Conservation (phyloP, 2,797 vertebrate genomes). For the Todus mexicanus region DNA sequence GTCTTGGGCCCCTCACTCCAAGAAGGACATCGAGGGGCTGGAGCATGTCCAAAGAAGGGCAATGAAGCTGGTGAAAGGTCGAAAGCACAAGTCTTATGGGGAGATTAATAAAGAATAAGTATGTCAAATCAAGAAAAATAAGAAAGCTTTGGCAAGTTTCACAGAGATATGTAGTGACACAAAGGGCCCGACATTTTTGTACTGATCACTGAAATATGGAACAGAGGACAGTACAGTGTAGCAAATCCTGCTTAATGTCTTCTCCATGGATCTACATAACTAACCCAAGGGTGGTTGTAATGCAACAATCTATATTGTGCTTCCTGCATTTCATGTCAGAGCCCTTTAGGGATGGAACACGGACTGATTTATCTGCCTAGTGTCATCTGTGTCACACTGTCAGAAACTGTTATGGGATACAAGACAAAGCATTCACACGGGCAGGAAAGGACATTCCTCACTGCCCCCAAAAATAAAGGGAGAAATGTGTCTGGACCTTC, state of each 20-base stretch:
- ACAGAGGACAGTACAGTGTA: not conserved
- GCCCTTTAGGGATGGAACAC: not conserved
- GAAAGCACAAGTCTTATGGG: not conserved
- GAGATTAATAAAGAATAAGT: not conserved
- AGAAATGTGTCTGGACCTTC: not conserved
- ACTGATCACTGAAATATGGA: not conserved
- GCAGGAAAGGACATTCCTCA: constrained; percentile 18
- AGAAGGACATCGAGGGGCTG: too few relatives aligned
- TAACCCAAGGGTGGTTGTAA: not conserved
- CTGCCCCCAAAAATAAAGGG: not conserved
- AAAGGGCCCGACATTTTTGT: not conserved
- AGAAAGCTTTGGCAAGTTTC: not conserved
- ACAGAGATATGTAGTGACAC: not conserved
- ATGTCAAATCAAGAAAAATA: not conserved
- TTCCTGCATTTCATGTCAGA: not conserved
- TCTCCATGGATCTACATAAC: not conserved
- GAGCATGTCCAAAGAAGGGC: too few relatives aligned
- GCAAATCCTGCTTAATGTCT: not conserved
- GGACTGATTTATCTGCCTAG: not conserved
- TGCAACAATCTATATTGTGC: not conserved
- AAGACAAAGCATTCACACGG: not conserved
- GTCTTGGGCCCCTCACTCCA: too few relatives aligned
- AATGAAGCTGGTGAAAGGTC: too few relatives aligned
- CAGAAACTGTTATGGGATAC: not conserved
- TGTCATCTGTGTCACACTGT: not conserved